Evolutionary conservation across 1,140 invertebrate species (phyloP), one percentile per base, ranked within the genome.

Genomic region (Drosophila azteca): DNA sequence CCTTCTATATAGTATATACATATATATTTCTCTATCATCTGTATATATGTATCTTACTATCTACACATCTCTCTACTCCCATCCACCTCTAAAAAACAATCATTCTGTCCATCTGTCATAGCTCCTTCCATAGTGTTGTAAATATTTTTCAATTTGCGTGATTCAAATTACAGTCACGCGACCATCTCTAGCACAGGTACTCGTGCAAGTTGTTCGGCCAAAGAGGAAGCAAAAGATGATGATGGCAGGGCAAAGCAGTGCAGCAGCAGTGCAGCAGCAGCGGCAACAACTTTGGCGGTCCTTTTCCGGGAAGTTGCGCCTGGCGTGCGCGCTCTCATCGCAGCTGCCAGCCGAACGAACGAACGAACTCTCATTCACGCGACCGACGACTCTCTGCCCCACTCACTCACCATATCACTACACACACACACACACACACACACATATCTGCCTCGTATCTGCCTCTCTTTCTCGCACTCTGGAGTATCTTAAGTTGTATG

Each of bases 291-390:
- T 87, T 85, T 85, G 82, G 82, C 82, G 82, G 82, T 85, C 82
- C 82, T 87, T 87, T 87, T 87, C 82, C 82, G 82, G 82, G 82
- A 87, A 87, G 82, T 87, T 87, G 82, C 83, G 82, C 82, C 82
- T 87, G 83, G 83, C 82, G 82, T 87, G 82, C 79, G 79, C 79
- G 78, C 79, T 85, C 71, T 85, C 71, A 70, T 69, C 67, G 75
- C 82, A 87, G 83, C 83, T 88, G 82, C 82, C 82, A 87, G 55
- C 61, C 60, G 65, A 62, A 24, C 46, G 50, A 62, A 61, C 67
- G 50, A 62, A 61, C 46, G 50, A 62, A 61, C 67, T 79, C 81
- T 78, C 73, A 85, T 85, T 85, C 81, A 85, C 81, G 74, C 81
- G 82, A 79, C 54, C 35, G 63, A 58, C 35, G 63, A 58, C 70